Evolutionary conservation across 2,888 invertebrate genomes (phyloP).

Genomic region (Melikaiella ostensackeni): DNA sequence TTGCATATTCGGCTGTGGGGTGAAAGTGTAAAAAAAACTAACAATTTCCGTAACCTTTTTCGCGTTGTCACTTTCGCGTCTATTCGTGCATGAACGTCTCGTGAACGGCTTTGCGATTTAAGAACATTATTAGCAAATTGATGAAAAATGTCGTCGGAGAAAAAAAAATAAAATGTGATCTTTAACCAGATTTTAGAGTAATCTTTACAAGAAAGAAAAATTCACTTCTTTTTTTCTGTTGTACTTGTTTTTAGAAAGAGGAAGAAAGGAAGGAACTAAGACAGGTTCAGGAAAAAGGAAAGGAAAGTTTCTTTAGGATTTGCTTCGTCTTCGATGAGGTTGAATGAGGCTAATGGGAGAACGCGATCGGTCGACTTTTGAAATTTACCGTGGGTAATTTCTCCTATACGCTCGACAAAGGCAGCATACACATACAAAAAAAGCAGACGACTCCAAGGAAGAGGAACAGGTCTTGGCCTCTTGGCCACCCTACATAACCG

Average conservation of each 20-base stretch:
- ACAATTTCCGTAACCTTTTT: not conserved
- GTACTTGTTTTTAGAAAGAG: no score
- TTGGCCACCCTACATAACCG: slow-evolving; percentile 60
- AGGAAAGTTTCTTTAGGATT: slow-evolving; percentile 61
- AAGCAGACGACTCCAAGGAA: slow-evolving; percentile 62
- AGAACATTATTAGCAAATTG: not conserved
- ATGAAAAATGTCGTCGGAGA: no score
- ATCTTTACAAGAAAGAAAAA: no score
- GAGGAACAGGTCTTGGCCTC: slow-evolving; percentile 58
- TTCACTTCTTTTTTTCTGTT: no score
- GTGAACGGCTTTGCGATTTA: not conserved
- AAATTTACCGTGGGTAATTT: slow-evolving; percentile 69
- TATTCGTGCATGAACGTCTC: not conserved
- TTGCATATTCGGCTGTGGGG: no score
- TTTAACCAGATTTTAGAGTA: no score
- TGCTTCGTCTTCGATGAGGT: slow-evolving; percentile 51
- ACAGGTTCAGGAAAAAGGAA: slow-evolving; percentile 32
- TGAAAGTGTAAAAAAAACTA: no score
- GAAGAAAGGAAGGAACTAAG: not conserved
- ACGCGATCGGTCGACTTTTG: slow-evolving; percentile 68
- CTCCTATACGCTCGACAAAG: slow-evolving; percentile 69
- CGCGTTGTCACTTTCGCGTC: not conserved
- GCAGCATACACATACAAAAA: slow-evolving; percentile 52
- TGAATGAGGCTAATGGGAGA: slow-evolving; percentile 74
- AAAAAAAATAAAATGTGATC: no score